These are phyloP conservation scores for Naso thynnoides DNA, from an alignment of 2,797 vertebrate genomes.

Conservation along the genomic window DNA sequence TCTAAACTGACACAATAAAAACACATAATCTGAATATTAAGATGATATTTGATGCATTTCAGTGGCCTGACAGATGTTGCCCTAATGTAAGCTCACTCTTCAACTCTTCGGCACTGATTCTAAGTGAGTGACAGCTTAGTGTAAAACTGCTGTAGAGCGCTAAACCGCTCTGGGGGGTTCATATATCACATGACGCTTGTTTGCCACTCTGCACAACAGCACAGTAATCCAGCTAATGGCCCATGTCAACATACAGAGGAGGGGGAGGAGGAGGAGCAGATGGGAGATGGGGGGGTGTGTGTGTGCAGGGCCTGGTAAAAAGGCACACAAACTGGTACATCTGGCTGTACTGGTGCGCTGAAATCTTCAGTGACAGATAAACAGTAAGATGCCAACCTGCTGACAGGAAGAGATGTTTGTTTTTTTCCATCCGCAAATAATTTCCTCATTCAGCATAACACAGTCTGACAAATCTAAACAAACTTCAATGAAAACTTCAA, in stretches of 20 bases:
- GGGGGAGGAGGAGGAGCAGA: conserved; percentile 32
- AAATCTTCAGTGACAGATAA: conserved; percentile 2
- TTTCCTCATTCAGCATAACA: conserved; percentile 20
- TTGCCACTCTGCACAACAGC: conserved; percentile 46
- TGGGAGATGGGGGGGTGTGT: conserved; percentile 17
- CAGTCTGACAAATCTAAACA: conserved; percentile 9
- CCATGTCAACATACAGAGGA: conserved; percentile 41
- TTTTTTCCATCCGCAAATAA: conserved; percentile 3
- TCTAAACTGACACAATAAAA: conserved; percentile 13
- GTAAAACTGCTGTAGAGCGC: conserved; percentile 45
- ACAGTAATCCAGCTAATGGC: conserved; percentile 52
- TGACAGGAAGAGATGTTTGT: conserved; percentile 30
- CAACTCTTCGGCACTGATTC: conserved; percentile 39
- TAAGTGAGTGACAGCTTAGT: conserved; percentile 47
- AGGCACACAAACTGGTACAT: conserved; percentile 39
- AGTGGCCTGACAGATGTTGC: conserved; percentile 42
- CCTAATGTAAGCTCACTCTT: conserved; percentile 13
- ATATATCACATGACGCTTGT: conserved; percentile 64
- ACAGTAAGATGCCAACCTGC: conserved; percentile 12
- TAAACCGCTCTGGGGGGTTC: conserved; percentile 26
- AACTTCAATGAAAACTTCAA: neutral
- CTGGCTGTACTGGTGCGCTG: conserved; percentile 36
- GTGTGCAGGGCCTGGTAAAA: neutral
- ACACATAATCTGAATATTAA: conserved; percentile 6
- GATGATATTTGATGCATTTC: conserved; percentile 13